A percentile compares a stretch with the other conserved stretches of the same genome.
Conservation (phyloP, 2,797 vertebrate species). For the Ctenosaura bakeri region DNA sequence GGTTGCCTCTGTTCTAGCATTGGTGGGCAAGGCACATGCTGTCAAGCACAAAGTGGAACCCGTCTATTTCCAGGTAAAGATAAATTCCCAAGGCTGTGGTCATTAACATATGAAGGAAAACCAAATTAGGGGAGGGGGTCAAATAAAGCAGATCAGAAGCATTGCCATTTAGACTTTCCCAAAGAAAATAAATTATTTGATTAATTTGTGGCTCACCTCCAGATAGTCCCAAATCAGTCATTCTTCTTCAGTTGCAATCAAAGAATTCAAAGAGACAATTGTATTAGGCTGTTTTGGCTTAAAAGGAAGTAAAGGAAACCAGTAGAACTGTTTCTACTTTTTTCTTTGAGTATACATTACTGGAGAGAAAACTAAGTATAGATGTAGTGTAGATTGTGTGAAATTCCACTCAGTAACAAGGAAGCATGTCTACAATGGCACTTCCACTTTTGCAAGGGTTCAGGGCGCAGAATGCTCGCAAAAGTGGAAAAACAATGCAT, state of each 20-base stretch:
- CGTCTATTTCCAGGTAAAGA: constrained; percentile 93
- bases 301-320: neutral
- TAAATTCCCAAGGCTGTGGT: neutral
- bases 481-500: too few relatives aligned
- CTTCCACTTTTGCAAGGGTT: too few relatives aligned
- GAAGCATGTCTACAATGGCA: too few relatives aligned
- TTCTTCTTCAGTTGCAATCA: neutral
- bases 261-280: neutral
- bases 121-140: neutral
- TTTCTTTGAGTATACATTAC: neutral
- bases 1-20: constrained; percentile 90
- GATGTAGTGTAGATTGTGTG: neutral
- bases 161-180: neutral
- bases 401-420: neutral
- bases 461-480: too few relatives aligned
- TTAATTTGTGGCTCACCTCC: neutral
- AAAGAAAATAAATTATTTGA: neutral
- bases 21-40: constrained; percentile 96
- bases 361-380: neutral
- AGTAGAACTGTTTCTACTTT: neutral
- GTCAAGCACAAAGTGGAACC: constrained; percentile 98
- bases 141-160: neutral
- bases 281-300: too few relatives aligned
- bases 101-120: neutral
- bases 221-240: neutral